phyloP scores from a whole-genome alignment of 2,888 invertebrate species.

The Synergus gifuensis region DNA sequence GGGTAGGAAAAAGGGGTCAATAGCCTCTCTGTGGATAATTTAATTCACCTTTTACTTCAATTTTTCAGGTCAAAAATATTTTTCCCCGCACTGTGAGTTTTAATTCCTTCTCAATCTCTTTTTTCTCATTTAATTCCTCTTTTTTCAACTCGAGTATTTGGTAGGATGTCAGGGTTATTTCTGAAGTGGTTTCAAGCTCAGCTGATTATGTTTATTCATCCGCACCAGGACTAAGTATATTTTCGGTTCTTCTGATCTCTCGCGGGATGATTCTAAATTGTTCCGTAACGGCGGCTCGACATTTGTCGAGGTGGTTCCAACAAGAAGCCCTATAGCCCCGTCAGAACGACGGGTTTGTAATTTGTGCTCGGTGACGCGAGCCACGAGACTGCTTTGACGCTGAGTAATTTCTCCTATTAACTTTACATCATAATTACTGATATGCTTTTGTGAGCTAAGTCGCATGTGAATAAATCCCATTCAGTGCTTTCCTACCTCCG shows the following conservation, averaged over 20 bases:
- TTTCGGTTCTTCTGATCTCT: conserved; percentile 70
- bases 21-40: not conserved
- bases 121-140: conserved; percentile 45
- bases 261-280: conserved; percentile 69
- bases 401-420: conserved; percentile 65
- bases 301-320: conserved; percentile 57
- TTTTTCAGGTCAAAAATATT: no score
- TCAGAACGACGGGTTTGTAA: conserved; percentile 62
- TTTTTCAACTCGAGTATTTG: conserved; percentile 62
- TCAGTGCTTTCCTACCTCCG: not conserved
- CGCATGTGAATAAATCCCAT: conserved; percentile 53
- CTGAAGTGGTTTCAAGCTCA: conserved; percentile 63
- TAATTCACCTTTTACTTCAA: not conserved
- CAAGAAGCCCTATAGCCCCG: conserved; percentile 44
- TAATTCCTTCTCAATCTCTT: not conserved
- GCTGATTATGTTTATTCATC: conserved; percentile 69
- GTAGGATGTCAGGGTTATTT: conserved; percentile 51
- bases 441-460: conserved; percentile 58
- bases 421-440: conserved; percentile 62
- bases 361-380: conserved; percentile 68
- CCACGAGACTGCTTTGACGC: conserved; percentile 61
- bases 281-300: conserved; percentile 65
- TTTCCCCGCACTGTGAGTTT: not conserved
- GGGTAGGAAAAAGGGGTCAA: no score
- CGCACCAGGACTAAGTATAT: conserved; percentile 63